Evolutionary conservation across 2,797 vertebrate species (phyloP).

Genomic region (Phylloscopus collybita): DNA sequence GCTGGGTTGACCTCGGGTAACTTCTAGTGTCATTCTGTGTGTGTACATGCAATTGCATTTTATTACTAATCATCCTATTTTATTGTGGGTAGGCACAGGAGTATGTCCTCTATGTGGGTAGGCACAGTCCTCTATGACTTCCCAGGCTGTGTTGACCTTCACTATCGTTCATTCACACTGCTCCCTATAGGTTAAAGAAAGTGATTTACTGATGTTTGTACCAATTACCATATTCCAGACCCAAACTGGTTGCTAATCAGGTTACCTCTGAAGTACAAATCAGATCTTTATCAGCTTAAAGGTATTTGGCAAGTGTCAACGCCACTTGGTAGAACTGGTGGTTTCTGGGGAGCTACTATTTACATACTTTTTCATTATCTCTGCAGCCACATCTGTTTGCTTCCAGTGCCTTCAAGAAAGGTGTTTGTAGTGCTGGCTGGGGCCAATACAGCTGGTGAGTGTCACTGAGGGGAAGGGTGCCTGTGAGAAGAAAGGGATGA

Average conservation of each 20-base stretch:
- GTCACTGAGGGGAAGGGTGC: neutral
- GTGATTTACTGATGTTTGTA: slow-evolving; percentile 68
- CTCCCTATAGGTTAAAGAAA: slow-evolving; percentile 62
- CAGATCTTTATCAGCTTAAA: slow-evolving; percentile 60
- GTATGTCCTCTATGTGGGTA: neutral
- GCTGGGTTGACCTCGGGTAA: neutral
- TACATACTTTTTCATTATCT: slow-evolving; percentile 57
- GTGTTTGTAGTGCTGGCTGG: slow-evolving; percentile 57
- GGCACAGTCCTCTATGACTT: neutral
- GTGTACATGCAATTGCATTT: neutral
- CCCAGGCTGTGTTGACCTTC: slow-evolving; percentile 42
- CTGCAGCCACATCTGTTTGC: slow-evolving; percentile 58
- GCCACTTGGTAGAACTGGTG: slow-evolving; percentile 41
- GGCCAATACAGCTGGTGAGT: slow-evolving; percentile 49
- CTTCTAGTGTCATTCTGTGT: neutral
- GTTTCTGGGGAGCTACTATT: slow-evolving; percentile 61
- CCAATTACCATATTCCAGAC: slow-evolving; percentile 76
- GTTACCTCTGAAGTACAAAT: slow-evolving; percentile 83
- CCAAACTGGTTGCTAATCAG: slow-evolving; percentile 74
- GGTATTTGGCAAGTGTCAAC: slow-evolving; percentile 70
- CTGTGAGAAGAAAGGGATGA: neutral
- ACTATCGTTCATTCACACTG: slow-evolving; percentile 62
- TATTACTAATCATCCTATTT: neutral
- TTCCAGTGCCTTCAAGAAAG: slow-evolving; percentile 45
- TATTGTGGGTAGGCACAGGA: slow-evolving; percentile 13